Evolutionary conservation across 23 tunicate species (phyloP).

Genomic region (Trididemnum nubilum): DNA sequence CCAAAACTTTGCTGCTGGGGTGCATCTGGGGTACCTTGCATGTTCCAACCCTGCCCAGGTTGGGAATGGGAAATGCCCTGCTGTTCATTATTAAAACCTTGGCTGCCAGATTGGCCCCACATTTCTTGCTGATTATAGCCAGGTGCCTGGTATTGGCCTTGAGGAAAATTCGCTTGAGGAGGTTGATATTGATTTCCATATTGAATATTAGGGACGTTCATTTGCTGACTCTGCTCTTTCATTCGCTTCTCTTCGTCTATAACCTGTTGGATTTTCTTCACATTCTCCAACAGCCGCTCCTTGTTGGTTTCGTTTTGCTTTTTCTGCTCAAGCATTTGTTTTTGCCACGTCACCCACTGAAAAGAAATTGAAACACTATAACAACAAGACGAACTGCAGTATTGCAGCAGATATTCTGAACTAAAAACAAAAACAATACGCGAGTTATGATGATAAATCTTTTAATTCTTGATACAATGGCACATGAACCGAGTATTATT

Average conservation of each 20-base stretch:
- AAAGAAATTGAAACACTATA: not conserved
- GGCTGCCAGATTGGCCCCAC: not conserved
- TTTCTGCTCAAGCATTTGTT: slow-evolving; percentile 70
- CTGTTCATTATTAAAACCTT: not conserved
- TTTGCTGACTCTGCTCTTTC: not conserved
- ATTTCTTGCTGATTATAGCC: too few relatives aligned
- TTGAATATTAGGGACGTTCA: not conserved
- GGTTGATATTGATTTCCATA: not conserved
- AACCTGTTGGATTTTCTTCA: slow-evolving; percentile 35
- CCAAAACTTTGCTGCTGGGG: too few relatives aligned
- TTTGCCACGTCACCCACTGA: slow-evolving; percentile 88
- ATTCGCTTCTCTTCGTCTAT: slow-evolving; percentile 13
- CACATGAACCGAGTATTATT: too few relatives aligned
- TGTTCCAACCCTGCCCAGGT: too few relatives aligned
- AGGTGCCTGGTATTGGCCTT: not conserved
- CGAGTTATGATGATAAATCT: not conserved
- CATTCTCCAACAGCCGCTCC: slow-evolving; percentile 14
- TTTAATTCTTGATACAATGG: too few relatives aligned
- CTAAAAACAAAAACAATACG: not conserved
- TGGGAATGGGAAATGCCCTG: too few relatives aligned
- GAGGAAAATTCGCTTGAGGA: not conserved
- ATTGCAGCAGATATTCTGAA: not conserved
- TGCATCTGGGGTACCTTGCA: too few relatives aligned
- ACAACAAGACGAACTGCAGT: not conserved
- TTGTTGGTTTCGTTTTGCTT: slow-evolving; percentile 49